phyloP scores from a whole-genome alignment of 2,888 invertebrate genomes.

The Scaptomyza reducta region DNA sequence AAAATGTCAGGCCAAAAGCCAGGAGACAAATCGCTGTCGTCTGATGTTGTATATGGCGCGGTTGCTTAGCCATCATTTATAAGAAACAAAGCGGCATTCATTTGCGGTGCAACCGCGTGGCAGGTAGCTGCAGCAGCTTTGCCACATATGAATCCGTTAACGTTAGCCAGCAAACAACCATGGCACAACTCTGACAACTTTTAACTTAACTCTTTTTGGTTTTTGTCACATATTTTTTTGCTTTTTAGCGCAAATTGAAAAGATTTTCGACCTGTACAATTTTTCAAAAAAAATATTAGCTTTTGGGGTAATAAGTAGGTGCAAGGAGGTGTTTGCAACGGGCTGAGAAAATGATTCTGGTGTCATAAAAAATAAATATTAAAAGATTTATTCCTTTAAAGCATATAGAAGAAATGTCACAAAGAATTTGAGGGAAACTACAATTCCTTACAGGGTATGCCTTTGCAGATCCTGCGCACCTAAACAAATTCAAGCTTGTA shows the following conservation, averaged over 20 bases:
- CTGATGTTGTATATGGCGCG: slow-evolving; percentile 23
- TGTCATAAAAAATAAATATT: no score
- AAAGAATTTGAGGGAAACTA: no score
- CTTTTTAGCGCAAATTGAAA: slow-evolving; percentile 71
- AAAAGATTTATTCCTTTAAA: no score
- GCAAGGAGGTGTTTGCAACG: no score
- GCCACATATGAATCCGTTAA: slow-evolving; percentile 53
- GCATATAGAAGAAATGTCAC: no score
- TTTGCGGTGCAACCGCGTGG: slow-evolving; percentile 65
- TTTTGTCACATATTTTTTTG: background rate
- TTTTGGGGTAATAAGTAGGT: no score
- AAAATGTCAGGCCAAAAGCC: slow-evolving; percentile 46
- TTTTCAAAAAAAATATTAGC: background rate
- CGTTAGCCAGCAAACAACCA: slow-evolving; percentile 3
- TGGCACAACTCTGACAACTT: no score
- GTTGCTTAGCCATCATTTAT: slow-evolving; percentile 56
- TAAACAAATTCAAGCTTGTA: background rate
- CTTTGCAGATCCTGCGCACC: no score
- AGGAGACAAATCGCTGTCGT: slow-evolving; percentile 59
- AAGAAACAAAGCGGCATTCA: slow-evolving; percentile 41
- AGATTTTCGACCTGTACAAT: slow-evolving; percentile 15
- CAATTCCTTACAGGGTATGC: background rate
- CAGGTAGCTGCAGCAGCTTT: slow-evolving; percentile 43
- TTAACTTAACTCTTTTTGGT: slow-evolving; percentile 9
- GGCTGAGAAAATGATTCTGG: no score